Percentiles rank a stretch among this genome's conserved stretches.
These are phyloP conservation scores for Polydrusus pterygomalis DNA, from an alignment of 2,888 invertebrate species.

Conservation along the genomic window DNA sequence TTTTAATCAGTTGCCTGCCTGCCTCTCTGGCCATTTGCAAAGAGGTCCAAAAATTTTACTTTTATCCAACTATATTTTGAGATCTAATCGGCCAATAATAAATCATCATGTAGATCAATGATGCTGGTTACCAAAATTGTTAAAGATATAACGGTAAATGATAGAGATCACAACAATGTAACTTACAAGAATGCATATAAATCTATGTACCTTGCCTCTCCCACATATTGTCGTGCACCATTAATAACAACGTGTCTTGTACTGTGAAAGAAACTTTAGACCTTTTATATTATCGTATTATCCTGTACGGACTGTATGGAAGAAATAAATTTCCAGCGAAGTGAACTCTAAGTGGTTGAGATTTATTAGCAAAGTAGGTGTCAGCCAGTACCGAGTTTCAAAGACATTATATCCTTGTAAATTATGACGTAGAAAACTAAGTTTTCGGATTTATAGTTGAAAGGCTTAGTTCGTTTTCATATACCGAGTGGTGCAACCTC, in stretches of 20 bases:
- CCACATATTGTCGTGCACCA: slow-evolving; percentile 51
- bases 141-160: no score
- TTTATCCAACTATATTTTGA: no score
- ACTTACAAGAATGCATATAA: no score
- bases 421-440: slow-evolving; percentile 21
- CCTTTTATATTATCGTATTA: slow-evolving; percentile 52
- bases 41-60: no score
- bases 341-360: slow-evolving; percentile 53
- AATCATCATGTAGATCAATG: no score
- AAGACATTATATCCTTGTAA: slow-evolving; percentile 22
- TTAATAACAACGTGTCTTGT: slow-evolving; percentile 41
- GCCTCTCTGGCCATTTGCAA: no score
- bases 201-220: slow-evolving; percentile 44
- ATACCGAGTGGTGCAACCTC: no score
- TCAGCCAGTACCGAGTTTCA: slow-evolving; percentile 47
- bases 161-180: no score
- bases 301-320: slow-evolving; percentile 44
- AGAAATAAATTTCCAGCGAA: slow-evolving; percentile 50
- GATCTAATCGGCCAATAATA: no score
- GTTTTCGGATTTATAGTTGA: neutral
- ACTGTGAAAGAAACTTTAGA: slow-evolving; percentile 46
- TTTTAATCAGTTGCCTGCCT: no score
- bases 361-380: slow-evolving; percentile 51
- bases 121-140: no score
- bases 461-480: neutral